phyloP scores from a whole-genome alignment of 2,113 vertebrate genomes.

The Lynx canadensis region DNA sequence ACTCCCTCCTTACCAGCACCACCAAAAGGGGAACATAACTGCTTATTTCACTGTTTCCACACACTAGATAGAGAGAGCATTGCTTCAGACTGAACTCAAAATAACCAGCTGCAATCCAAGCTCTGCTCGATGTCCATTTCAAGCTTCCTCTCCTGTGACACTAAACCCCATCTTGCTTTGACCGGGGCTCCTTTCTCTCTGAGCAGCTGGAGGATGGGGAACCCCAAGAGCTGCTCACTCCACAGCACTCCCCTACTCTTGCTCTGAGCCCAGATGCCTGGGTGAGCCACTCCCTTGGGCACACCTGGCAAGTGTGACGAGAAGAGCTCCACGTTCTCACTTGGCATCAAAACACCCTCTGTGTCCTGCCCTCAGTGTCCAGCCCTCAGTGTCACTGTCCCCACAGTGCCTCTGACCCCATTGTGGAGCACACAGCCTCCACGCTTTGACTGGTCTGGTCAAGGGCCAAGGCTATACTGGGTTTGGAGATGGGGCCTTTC shows the following conservation, averaged over 20 bases:
- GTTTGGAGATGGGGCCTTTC: background rate
- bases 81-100: no score
- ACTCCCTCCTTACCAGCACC: background rate
- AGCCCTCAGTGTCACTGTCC: background rate
- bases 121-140: background rate
- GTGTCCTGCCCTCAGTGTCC: background rate
- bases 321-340: fast-evolving
- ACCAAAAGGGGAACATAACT: background rate
- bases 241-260: fast-evolving
- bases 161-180: no score
- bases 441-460: fast-evolving
- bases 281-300: no score
- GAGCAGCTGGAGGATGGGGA: background rate
- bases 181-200: background rate
- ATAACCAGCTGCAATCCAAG: fast-evolving
- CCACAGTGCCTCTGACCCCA: background rate
- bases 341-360: background rate
- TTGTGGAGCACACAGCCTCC: background rate
- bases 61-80: background rate
- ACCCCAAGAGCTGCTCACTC: background rate
- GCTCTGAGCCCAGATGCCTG: background rate
- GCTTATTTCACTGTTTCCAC: background rate
- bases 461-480: no score
- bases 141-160: no score
- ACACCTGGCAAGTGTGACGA: no score